Percentiles rank a stretch among this genome's conserved stretches.
Conservation (phyloP, 1,140 invertebrate species). For the Lepidurus apus region DNA sequence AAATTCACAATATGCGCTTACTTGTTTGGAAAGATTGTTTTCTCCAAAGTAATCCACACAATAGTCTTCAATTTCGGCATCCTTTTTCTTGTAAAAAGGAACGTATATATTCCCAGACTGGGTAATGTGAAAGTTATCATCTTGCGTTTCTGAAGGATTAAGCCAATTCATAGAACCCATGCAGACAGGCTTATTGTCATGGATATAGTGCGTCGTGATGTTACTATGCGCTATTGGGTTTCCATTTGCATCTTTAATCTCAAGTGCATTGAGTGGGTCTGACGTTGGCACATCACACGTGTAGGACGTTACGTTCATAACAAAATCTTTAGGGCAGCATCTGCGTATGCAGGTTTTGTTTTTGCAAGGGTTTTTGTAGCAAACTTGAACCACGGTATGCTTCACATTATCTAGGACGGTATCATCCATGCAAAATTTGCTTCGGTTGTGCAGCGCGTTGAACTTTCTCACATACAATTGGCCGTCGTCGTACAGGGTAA, state of each 20-base stretch:
- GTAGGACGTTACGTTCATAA: no score
- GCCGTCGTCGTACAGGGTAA: not conserved
- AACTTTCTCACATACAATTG: not conserved
- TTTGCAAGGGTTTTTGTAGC: constrained; percentile 10
- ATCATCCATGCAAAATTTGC: not conserved
- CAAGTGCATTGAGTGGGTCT: not conserved
- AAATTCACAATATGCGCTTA: not conserved
- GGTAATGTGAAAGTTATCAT: not conserved
- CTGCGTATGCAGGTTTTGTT: constrained; percentile 3
- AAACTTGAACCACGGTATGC: not conserved
- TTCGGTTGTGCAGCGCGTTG: not conserved
- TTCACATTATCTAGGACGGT: not conserved
- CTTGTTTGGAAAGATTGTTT: not conserved
- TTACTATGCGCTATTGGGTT: not conserved
- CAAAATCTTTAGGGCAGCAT: constrained; percentile 16
- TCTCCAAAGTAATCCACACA: constrained; percentile 22
- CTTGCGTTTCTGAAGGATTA: not conserved
- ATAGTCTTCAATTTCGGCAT: constrained; percentile 5
- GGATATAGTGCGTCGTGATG: not conserved
- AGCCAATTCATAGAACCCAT: not conserved
- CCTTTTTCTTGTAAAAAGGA: not conserved
- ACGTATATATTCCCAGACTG: constrained; percentile 22
- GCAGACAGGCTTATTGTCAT: not conserved
- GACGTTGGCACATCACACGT: not conserved
- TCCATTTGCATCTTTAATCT: not conserved